Conservation (phyloP, 2,888 invertebrate species). For the Ennomos fuscantarius region DNA sequence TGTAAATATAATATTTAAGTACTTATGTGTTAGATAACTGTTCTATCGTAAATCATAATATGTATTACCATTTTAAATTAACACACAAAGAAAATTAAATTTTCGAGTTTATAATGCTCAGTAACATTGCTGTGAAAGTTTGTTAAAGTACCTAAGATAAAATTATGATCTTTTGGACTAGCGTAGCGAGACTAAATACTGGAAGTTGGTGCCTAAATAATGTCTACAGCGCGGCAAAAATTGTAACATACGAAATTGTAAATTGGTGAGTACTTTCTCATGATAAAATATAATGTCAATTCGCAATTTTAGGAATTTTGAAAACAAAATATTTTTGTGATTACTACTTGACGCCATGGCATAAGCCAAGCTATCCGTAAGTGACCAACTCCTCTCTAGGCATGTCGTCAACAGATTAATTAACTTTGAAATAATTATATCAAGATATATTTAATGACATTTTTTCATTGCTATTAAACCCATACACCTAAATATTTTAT, state of each 20-base stretch:
- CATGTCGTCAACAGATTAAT: no score
- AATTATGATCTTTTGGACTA: slow-evolving; percentile 1
- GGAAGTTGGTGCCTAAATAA: slow-evolving; percentile 23
- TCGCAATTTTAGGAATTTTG: no score
- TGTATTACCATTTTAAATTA: background rate
- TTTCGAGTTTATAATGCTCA: slow-evolving; percentile 26
- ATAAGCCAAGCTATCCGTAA: no score
- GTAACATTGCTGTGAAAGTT: slow-evolving; percentile 3
- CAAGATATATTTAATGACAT: no score
- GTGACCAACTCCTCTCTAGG: no score
- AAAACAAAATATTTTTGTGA: no score
- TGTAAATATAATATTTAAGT: slow-evolving; percentile 22
- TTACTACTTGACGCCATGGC: no score
- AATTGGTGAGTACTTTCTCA: background rate
- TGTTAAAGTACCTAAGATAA: background rate
- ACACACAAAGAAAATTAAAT: slow-evolving; percentile 33
- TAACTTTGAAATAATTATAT: no score
- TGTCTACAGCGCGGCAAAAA: background rate
- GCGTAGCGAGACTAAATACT: slow-evolving; percentile 4
- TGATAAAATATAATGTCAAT: background rate
- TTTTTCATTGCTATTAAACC: no score
- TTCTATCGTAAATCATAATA: slow-evolving; percentile 5
- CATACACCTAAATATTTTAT: no score
- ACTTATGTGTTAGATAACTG: slow-evolving; percentile 16
- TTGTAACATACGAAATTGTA: background rate